These are phyloP conservation scores for Melieria picta DNA, from an alignment of 2,888 invertebrate genomes.

Conservation along the genomic window DNA sequence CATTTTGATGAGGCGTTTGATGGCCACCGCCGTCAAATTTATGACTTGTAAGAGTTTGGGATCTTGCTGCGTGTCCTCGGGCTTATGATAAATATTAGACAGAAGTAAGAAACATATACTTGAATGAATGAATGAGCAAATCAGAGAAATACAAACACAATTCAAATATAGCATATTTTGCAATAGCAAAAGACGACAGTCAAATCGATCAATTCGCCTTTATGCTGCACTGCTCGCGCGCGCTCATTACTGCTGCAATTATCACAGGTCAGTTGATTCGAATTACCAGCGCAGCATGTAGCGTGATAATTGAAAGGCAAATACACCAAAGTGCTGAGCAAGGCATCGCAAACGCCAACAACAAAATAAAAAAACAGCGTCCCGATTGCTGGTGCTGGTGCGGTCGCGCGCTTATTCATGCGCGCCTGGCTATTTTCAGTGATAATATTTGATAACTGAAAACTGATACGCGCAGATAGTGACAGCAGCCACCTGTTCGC, in stretches of 20 bases:
- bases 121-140: no score
- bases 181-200: no score
- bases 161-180: no score
- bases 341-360: no score
- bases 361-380: no score
- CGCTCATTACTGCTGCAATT: no score
- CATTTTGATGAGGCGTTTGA: constrained; percentile 86
- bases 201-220: no score
- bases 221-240: no score
- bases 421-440: constrained; percentile 49
- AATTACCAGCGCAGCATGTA: background rate
- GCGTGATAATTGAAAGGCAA: background rate
- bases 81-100: constrained; percentile 44
- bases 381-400: no score
- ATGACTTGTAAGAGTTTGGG: constrained; percentile 84
- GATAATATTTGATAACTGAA: constrained; percentile 49
- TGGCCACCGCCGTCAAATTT: constrained; percentile 91
- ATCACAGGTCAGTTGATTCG: background rate
- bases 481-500: background rate
- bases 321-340: constrained; percentile 34
- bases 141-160: no score
- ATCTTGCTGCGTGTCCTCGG: constrained; percentile 68
- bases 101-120: no score
- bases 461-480: background rate
- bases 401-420: background rate